Conservation (phyloP, 1,140 invertebrate species). For the Drosophila hydei region DNA sequence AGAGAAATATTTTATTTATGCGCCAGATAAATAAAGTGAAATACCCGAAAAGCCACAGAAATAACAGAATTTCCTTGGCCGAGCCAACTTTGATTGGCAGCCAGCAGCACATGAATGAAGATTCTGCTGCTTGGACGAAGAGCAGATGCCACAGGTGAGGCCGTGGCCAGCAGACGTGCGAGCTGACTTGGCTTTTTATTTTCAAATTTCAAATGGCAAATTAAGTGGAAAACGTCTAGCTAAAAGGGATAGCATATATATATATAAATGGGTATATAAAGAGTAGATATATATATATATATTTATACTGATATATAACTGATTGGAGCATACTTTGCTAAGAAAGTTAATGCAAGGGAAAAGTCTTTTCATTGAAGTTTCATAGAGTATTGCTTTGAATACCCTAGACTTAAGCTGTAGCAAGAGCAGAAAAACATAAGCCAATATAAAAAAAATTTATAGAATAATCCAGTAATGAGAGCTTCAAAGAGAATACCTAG, state of each 20-base stretch:
- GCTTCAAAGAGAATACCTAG: too few species aligned
- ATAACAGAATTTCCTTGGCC: slow-evolving; percentile 4
- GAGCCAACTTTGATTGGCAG: slow-evolving; percentile 47
- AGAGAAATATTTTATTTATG: slow-evolving; percentile 81
- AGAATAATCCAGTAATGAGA: too few species aligned
- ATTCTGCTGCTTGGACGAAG: slow-evolving; percentile 22
- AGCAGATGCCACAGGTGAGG: slow-evolving; percentile 42
- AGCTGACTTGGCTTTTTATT: slow-evolving; percentile 9
- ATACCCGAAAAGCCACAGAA: slow-evolving; percentile 11
- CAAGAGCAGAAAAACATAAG: too few species aligned
- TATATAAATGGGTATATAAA: too few species aligned
- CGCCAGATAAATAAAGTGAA: slow-evolving; percentile 68
- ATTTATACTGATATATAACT: too few species aligned
- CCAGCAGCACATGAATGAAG: slow-evolving; percentile 24
- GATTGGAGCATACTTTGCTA: too few species aligned
- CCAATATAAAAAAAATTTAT: too few species aligned
- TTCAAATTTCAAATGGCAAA: background rate
- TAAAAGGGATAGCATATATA: background rate
- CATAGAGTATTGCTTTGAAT: too few species aligned
- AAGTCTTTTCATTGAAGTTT: too few species aligned
- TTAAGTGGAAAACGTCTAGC: background rate
- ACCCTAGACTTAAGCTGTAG: too few species aligned
- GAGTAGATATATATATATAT: too few species aligned
- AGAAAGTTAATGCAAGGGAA: too few species aligned
- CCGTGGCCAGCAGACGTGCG: background rate